Conservation (phyloP, 2,888 invertebrate genomes). For the Cremastobaeus sp. region DNA sequence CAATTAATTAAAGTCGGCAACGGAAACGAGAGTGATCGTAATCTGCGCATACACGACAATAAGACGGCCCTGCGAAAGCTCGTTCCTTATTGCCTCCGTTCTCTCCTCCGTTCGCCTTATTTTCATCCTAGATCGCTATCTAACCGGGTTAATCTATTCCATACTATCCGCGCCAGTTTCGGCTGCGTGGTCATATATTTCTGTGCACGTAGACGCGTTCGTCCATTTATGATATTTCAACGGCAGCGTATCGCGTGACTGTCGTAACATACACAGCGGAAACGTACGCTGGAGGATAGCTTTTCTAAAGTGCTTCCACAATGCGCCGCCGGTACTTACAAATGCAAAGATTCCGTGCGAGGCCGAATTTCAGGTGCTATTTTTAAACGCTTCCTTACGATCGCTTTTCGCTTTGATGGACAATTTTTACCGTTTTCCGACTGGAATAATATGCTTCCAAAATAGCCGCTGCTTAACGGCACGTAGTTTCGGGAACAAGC, state of each 20-base stretch:
- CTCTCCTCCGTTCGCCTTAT: constrained; percentile 14
- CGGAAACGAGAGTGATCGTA: constrained; percentile 11
- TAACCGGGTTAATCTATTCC: constrained; percentile 46
- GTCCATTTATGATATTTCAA: constrained; percentile 53
- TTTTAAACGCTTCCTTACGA: constrained; percentile 40
- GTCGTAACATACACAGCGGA: constrained; percentile 36
- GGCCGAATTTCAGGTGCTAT: constrained; percentile 36
- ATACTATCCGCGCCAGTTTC: constrained; percentile 14
- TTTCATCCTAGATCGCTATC: constrained; percentile 44
- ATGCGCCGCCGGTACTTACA: constrained; percentile 45
- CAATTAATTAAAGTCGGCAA: constrained; percentile 19
- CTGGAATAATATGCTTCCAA: constrained; percentile 21
- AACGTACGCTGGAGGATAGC: constrained; percentile 49
- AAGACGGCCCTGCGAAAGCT: constrained; percentile 4
- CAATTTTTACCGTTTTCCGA: constrained; percentile 37
- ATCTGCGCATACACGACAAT: constrained; percentile 19
- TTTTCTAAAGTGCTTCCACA: constrained; percentile 49
- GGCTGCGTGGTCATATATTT: constrained; percentile 1
- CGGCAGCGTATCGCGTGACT: constrained; percentile 52
- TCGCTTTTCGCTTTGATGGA: constrained; percentile 22
- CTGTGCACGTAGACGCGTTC: constrained; percentile 24
- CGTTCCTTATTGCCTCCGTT: constrained; percentile 24
- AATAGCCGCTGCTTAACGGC: constrained; percentile 6
- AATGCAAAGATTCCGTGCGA: constrained; percentile 56
- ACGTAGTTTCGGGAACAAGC: no score